These are phyloP conservation scores for Tragelaphus scriptus DNA, from an alignment of 2,113 vertebrate genomes.

Conservation along the genomic window DNA sequence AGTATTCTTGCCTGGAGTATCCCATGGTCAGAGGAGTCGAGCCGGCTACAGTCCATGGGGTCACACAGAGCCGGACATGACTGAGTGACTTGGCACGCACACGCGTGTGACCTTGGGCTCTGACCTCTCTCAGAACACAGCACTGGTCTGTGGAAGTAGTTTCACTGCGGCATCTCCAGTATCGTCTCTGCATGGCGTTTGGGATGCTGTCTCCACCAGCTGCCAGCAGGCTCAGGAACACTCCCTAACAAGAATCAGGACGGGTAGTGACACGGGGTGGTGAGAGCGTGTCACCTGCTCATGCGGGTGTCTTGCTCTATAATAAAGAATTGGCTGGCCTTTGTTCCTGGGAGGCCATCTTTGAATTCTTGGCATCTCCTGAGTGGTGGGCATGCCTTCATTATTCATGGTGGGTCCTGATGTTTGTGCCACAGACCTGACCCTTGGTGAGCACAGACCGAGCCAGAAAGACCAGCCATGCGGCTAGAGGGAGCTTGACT, in stretches of 20 bases:
- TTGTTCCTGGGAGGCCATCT: background rate
- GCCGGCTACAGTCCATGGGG: background rate
- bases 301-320: accelerated
- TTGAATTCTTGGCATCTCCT: background rate
- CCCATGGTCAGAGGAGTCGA: background rate
- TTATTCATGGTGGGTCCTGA: no score
- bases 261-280: accelerated
- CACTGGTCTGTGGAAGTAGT: background rate
- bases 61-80: accelerated
- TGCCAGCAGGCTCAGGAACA: background rate
- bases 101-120: background rate
- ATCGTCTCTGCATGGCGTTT: background rate
- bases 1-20: background rate
- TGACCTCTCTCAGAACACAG: background rate
- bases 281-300: accelerated
- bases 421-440: background rate
- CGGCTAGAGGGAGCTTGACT: background rate
- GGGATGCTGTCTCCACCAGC: background rate
- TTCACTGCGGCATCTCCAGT: accelerated
- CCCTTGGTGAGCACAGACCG: background rate
- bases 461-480: background rate
- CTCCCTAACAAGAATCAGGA: background rate
- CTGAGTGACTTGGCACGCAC: background rate
- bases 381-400: background rate
- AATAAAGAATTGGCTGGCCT: background rate